Base-by-base conservation (phyloP, 2,797 vertebrate genomes). In the Falco peregrinus region DNA sequence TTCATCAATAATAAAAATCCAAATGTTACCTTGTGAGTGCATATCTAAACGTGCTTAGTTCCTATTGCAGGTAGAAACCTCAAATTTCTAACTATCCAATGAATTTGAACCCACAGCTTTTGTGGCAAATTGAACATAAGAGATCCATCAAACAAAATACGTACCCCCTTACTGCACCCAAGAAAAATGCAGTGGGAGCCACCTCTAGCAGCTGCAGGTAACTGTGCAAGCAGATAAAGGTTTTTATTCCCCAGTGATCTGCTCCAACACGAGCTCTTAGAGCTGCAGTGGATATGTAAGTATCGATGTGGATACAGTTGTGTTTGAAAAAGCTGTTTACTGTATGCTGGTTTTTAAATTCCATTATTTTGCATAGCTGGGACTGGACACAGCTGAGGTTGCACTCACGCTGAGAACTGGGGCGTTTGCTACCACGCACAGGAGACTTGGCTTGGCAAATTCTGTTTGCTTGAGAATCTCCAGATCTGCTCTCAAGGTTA, bases 401-500 rank as follows among this genome's bases (percentile, higher is more conserved):
- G 48, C 22, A 4, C 84, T 69, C 28, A 19, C 60, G 0, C 0
- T 83, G 87, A 56, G 11, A 85, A 64, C 35, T 0, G 37, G 2
- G 2, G 54, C 26, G 3, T 15, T 53, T 3, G 1, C 64, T 2
- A 7, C 74, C 17, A 18, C 85, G 12, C 45, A 1, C 63, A 6
- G 41, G 56, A 51, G 69, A 60, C 86, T 95, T 92, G 92, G 89
- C 94, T 59, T 11, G 65, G 68, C 33, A 67, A 47, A 31, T 2
- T 43, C 71, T 7, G 39, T 24, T 83, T 22, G 79, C 92, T 81
- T 96, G 95, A 97, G 89, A 96, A 86, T 89, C 89, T 93, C 95
- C 95, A 97, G 95, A 97, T 92, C 92, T 16, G 67, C 79, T 91
- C 93, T 64, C 71, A 22, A 84, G 82, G 78, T 91, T 95, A 60